Conservation (phyloP, 2,113 vertebrate species). For the Seriola dumerili region DNA sequence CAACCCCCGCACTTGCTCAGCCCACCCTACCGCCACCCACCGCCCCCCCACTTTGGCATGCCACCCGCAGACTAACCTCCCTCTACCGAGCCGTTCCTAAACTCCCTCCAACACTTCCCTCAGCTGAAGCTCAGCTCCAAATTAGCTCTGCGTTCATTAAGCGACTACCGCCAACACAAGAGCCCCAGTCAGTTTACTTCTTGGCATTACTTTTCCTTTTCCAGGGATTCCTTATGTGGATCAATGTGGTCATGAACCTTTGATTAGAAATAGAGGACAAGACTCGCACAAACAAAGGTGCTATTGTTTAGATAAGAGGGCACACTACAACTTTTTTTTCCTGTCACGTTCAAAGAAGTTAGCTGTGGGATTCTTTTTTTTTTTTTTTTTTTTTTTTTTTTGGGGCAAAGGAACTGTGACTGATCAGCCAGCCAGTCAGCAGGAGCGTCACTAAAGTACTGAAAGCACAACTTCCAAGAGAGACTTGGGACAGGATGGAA, state of each 20-base stretch:
- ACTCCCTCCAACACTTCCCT: constrained; percentile 29
- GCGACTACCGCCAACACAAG: constrained; percentile 7
- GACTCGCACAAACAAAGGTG: constrained; percentile 36
- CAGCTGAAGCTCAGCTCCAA: constrained; percentile 42
- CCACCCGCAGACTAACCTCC: constrained; percentile 31
- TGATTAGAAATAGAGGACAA: constrained; percentile 22
- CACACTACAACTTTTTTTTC: neutral
- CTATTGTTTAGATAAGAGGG: constrained; percentile 30
- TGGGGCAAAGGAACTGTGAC: neutral
- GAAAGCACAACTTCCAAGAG: neutral
- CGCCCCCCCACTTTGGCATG: constrained; percentile 18
- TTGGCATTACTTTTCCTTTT: constrained; percentile 24
- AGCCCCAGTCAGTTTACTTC: constrained; percentile 20
- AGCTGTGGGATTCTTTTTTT: constrained; percentile 8
- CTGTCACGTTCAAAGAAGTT: constrained; percentile 1
- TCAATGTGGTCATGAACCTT: constrained; percentile 36
- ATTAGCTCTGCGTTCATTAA: constrained; percentile 57
- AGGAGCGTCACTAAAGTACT: neutral
- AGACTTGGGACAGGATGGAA: neutral
- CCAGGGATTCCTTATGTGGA: constrained; percentile 33
- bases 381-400: constrained; percentile 4
- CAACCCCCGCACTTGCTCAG: constrained; percentile 4
- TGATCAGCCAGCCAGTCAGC: neutral
- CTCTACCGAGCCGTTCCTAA: neutral
- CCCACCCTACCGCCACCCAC: neutral